These are phyloP conservation scores for Yoshiicerus persimilis DNA, from an alignment of 1,140 invertebrate species.

Conservation along the genomic window DNA sequence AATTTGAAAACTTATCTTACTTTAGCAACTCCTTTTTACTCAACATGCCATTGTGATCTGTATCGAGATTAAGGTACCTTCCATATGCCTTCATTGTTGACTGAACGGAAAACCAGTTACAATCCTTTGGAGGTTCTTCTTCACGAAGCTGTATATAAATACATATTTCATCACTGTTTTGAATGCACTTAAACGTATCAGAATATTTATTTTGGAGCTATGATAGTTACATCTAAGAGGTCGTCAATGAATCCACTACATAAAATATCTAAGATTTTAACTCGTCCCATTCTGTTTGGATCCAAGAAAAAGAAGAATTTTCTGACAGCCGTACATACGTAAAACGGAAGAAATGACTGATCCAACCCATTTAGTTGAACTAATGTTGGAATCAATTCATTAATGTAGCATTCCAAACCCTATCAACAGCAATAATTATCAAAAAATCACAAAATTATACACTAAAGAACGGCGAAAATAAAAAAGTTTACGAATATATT, in stretches of 20 bases:
- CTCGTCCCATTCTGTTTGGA: slow-evolving; percentile 78
- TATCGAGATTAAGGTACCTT: slow-evolving; percentile 89
- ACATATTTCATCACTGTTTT: slow-evolving; percentile 39
- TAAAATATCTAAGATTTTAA: slow-evolving; percentile 88
- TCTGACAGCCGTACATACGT: slow-evolving; percentile 90
- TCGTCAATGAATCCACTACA: slow-evolving; percentile 90
- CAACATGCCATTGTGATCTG: slow-evolving; percentile 94
- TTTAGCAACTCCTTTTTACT: slow-evolving; percentile 82
- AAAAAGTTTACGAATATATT: neutral
- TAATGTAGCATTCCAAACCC: slow-evolving; percentile 94
- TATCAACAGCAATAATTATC: slow-evolving; percentile 57
- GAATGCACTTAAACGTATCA: too few species aligned
- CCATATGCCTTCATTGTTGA: slow-evolving; percentile 88
- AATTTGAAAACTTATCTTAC: slow-evolving; percentile 56
- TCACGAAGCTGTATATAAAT: slow-evolving; percentile 67
- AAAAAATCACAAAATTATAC: neutral
- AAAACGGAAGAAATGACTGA: slow-evolving; percentile 93
- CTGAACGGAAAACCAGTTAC: slow-evolving; percentile 93
- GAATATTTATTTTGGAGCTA: too few species aligned
- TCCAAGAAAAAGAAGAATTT: slow-evolving; percentile 97
- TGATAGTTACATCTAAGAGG: slow-evolving; percentile 70
- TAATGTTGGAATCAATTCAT: slow-evolving; percentile 86
- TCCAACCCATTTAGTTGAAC: slow-evolving; percentile 85
- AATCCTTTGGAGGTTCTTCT: slow-evolving; percentile 78
- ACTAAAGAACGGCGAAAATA: neutral